Conservation (phyloP, 1,140 invertebrate species). For the Ceratitis capitata region DNA sequence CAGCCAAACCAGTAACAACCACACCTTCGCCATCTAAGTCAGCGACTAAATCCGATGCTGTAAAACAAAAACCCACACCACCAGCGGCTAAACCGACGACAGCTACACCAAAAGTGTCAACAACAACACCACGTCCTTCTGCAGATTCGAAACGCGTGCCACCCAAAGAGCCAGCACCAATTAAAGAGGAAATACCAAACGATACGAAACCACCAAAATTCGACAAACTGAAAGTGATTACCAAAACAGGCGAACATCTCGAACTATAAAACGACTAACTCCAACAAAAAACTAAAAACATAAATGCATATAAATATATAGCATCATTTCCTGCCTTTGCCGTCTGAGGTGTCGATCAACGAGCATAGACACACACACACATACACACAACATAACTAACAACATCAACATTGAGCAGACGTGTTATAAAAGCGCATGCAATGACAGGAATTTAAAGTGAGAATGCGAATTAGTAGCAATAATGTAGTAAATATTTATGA, state of each 20-base stretch:
- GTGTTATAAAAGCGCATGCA: neutral
- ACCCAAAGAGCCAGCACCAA: slow-evolving; percentile 66
- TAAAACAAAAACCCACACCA: slow-evolving; percentile 48
- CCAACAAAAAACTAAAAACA: neutral
- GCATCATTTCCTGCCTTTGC: neutral
- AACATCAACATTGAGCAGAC: neutral
- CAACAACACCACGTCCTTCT: slow-evolving; percentile 44
- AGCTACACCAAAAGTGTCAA: slow-evolving; percentile 41
- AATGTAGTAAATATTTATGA: neutral
- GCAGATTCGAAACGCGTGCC: slow-evolving; percentile 50
- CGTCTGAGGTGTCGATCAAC: neutral
- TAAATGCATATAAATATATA: neutral
- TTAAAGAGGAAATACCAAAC: slow-evolving; percentile 68
- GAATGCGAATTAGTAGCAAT: neutral
- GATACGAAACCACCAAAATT: slow-evolving; percentile 68
- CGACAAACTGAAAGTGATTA: slow-evolving; percentile 70
- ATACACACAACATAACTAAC: neutral
- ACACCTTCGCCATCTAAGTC: slow-evolving; percentile 44
- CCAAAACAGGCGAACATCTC: slow-evolving; percentile 66
- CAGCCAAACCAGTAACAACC: slow-evolving; percentile 45
- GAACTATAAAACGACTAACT: slow-evolving; percentile 54
- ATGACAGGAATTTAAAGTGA: neutral
- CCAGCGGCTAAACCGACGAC: slow-evolving; percentile 44
- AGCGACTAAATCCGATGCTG: no score
- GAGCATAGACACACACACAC: no score